Evolutionary conservation across 2,797 vertebrate species (phyloP), one percentile per base, ranked within the genome.

Genomic region (Limosa lapponica): DNA sequence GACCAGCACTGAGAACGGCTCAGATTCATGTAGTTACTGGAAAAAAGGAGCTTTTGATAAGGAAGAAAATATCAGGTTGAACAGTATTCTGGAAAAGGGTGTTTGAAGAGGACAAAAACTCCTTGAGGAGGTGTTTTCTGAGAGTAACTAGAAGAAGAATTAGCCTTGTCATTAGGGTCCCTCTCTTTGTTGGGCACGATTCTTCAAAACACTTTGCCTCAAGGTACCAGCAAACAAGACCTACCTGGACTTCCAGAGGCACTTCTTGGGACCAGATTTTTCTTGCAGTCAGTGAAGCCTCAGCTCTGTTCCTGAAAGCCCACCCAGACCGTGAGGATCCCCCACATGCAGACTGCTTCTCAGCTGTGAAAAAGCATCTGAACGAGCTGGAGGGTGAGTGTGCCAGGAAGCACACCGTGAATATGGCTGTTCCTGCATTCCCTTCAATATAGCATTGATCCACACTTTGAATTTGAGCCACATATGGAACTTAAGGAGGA

Each of bases 161-260:
- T 59, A 34, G 23, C 7, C 25, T 62, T 44, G 20, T 54, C 58
- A n/a, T 73, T 75, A 46, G 24, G 23, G 7, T 44, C 4, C 5
- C 4, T 49, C 11, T 52, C 17, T 72, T 14, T 61, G 10, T 48
- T 65, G 13, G 28, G 2, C 25, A n/a, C 0, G 0, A 24, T 43
- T 79, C 64, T 82, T 61, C 37, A 52, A 67, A 88, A 59, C 27
- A 34, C 20, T 44, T 48, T 57, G 22, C 30, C 84, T 82, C 2
- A 8, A 69, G 8, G 16, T 5, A 59, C 23, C 22, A 18, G 44
- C 44, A 59, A 62, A 7, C 5, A 79, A 55, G 22, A 67, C 30
- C 9, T 34, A 16, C 7, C 9, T 67, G 59, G 16, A 28, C 25
- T 49, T 86, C 77, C 51, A 0, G 2, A 73, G 36, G n/a, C 27